A percentile compares a stretch with the other conserved stretches of the same genome.
Evolutionary conservation across 1,140 invertebrate species (phyloP).

Genomic region (Formica selysi): DNA sequence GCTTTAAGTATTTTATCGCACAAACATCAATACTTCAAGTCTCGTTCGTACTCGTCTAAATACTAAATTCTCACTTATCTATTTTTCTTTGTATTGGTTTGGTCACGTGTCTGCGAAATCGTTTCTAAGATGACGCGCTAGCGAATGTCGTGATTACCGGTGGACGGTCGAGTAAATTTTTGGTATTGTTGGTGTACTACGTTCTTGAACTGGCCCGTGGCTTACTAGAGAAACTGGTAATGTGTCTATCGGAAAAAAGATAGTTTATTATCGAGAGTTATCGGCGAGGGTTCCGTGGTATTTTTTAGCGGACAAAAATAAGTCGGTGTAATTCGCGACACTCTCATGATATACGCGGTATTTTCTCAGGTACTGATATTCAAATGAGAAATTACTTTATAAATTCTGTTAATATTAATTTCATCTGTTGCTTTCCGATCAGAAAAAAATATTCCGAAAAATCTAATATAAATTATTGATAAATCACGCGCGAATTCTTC

Average conservation of each 20-base stretch:
- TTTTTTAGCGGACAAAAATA: not conserved
- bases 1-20: too few relatives aligned
- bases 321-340: not conserved
- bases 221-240: constrained; percentile 46
- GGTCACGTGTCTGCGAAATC: not conserved
- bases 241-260: not conserved
- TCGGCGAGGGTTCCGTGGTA: not conserved
- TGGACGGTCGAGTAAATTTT: constrained; percentile 34
- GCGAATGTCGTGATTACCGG: constrained; percentile 3
- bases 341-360: not conserved
- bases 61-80: not conserved
- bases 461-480: not conserved
- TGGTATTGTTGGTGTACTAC: constrained; percentile 29
- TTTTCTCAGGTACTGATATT: not conserved
- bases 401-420: not conserved
- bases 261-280: not conserved
- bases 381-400: not conserved
- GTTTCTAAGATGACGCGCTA: not conserved
- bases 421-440: not conserved
- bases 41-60: not conserved
- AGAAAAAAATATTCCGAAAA: not conserved
- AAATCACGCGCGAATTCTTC: too few relatives aligned
- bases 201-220: constrained; percentile 28
- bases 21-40: too few relatives aligned
- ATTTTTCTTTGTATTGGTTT: not conserved